Conservation (phyloP, 2,797 vertebrate genomes). For the Dromococcyx pavoninus region DNA sequence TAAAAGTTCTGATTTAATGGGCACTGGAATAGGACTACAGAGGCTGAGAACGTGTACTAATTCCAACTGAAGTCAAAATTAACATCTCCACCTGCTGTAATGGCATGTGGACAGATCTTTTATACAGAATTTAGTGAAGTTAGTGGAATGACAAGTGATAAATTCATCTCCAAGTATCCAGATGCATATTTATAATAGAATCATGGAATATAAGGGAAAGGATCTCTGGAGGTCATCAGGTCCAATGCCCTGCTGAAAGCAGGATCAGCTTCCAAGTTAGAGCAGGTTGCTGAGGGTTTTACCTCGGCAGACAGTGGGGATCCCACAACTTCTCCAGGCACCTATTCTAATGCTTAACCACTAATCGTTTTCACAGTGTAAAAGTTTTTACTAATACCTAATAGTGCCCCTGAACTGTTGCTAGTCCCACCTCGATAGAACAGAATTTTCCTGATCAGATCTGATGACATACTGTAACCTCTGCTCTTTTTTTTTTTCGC, state of each 20-base stretch:
- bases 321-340: not conserved
- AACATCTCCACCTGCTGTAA: constrained; percentile 12
- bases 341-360: not conserved
- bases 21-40: not conserved
- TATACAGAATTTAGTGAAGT: not conserved
- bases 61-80: constrained; percentile 31
- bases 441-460: not conserved
- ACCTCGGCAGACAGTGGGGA: not conserved
- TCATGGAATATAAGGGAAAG: not conserved
- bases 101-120: not conserved
- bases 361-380: not conserved
- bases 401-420: not conserved
- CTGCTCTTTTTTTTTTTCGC: not conserved
- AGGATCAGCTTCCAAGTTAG: not conserved
- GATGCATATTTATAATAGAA: not conserved
- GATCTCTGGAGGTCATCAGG: not conserved
- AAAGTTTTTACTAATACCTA: not conserved
- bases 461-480: not conserved
- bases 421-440: not conserved
- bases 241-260: not conserved
- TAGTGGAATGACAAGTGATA: not conserved
- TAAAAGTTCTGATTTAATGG: constrained; percentile 20
- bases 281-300: not conserved
- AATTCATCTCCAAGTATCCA: not conserved
- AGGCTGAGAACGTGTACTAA: constrained; percentile 4